A percentile compares a stretch with the other conserved stretches of the same genome.
phyloP scores from a whole-genome alignment of 92 coral and sea anemone species.

The Siderastrea siderea region DNA sequence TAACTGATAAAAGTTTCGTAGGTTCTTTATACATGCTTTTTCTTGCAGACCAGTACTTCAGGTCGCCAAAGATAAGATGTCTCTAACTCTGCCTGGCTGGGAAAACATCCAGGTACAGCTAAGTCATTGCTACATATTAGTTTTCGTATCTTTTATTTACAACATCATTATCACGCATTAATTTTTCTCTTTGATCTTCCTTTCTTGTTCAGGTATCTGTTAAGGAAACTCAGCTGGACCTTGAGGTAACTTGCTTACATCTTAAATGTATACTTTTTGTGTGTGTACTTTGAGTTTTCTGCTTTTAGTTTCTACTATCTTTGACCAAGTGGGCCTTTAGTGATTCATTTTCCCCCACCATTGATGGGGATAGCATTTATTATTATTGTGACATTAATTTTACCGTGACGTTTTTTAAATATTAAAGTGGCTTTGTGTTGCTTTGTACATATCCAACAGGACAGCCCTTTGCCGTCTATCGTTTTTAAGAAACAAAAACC shows the following conservation, averaged over 20 bases:
- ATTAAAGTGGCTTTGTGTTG: too few relatives aligned
- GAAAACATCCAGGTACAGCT: slow-evolving; percentile 72
- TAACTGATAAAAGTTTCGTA: background rate
- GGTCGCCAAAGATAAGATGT: slow-evolving; percentile 79
- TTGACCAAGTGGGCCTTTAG: too few relatives aligned
- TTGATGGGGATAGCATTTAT: too few relatives aligned
- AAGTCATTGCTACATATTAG: background rate
- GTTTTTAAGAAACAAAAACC: too few relatives aligned
- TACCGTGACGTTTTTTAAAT: too few relatives aligned
- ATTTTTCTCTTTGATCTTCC: background rate
- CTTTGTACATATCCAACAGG: too few relatives aligned
- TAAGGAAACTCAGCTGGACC: slow-evolving; percentile 26
- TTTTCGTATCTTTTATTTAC: background rate
- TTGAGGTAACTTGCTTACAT: slow-evolving; percentile 15
- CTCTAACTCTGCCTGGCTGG: slow-evolving; percentile 91
- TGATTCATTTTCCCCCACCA: too few relatives aligned
- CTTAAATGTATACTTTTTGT: background rate
- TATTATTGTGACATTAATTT: too few relatives aligned
- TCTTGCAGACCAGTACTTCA: slow-evolving; percentile 73
- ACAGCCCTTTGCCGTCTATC: too few relatives aligned
- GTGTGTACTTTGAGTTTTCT: background rate
- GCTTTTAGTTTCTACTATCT: background rate
- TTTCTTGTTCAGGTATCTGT: slow-evolving; percentile 7
- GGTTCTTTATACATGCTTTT: background rate
- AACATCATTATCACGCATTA: background rate